Conservation (phyloP, 2,797 vertebrate species). For the Toxotes lorentzi region DNA sequence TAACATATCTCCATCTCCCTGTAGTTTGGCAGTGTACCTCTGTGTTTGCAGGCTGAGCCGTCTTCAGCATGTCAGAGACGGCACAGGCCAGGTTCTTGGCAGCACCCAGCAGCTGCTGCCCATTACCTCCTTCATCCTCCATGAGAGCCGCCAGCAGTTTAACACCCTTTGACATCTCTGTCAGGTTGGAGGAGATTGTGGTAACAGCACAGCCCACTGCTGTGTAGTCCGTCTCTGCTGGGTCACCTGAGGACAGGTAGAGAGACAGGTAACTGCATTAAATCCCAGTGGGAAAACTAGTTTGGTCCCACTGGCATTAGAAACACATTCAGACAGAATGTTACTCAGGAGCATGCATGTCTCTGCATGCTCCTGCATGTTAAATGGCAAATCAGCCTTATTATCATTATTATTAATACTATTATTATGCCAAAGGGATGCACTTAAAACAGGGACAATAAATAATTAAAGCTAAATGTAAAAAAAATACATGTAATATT, state of each 20-base stretch:
- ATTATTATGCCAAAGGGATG: too few species aligned
- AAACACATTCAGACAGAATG: neutral
- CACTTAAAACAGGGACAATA: neutral
- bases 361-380: too few species aligned
- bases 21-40: constrained; percentile 85
- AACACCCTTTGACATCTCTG: constrained; percentile 98
- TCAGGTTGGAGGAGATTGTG: constrained; percentile 98
- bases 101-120: constrained; percentile 94
- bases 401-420: too few species aligned
- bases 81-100: constrained; percentile 95
- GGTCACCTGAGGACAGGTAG: constrained; percentile 87
- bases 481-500: too few species aligned
- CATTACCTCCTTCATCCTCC: constrained; percentile 95
- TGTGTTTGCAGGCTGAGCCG: constrained; percentile 92
- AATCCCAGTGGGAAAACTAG: too few species aligned
- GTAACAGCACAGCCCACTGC: constrained; percentile 97
- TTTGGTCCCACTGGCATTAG: neutral
- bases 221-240: constrained; percentile 97
- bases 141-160: constrained; percentile 95
- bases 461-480: neutral
- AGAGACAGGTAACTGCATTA: neutral
- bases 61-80: constrained; percentile 95
- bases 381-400: too few species aligned
- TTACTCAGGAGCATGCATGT: too few species aligned
- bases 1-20: neutral